Base-by-base conservation (phyloP, 2,888 invertebrate species). In the Drosophila phalerata region DNA sequence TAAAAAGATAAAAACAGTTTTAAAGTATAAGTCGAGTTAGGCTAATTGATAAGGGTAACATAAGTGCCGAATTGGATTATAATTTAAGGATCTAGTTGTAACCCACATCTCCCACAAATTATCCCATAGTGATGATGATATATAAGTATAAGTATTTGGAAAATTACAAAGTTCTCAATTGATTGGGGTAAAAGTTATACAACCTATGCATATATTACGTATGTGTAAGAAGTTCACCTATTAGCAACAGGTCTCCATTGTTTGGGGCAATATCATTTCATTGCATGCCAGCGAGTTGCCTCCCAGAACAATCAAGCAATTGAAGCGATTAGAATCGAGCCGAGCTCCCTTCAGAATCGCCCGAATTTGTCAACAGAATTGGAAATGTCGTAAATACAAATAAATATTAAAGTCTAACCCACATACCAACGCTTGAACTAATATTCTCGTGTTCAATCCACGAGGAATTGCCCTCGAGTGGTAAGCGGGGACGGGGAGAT, bases 301-400 rank as follows among this genome's bases (percentile, higher is more conserved):
- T 52, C 65, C 74, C 70, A 60, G 49, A 79, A 62, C 77, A 77
- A 80, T 74, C 69, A 71, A 74, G 55, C 81, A 79, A 81, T 73
- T 71, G 72, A 81, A 71, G 62, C 75, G 88, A 85, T 85, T 87
- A 79, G 72, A 78, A 85, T 64, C 75, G 68, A 60, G 8, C 34
- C 43, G 34, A 43, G 65, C 58, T 66, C 43, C 61, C 69, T 55
- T 37, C 49, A 38, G 48, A 56, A 28, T 48, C 42, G 67, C 30
- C 62, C 48, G 22, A n/a, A 53, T 73, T 81, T 81, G 79, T 82
- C 80, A 82, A 73, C 80, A 70, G 70, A 85, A 83, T 87, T 85
- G 80, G 67, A 68, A 85, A 81, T 72, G 79, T 85, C 70, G 77
- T 75, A 73, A 83, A 79, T 71, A 56, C 69, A 77, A 85, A 73